Percentiles rank a stretch among this genome's conserved stretches.
These are phyloP conservation scores for Eulacestoma nigropectus DNA, from an alignment of 2,113 vertebrate genomes.

Conservation along the genomic window DNA sequence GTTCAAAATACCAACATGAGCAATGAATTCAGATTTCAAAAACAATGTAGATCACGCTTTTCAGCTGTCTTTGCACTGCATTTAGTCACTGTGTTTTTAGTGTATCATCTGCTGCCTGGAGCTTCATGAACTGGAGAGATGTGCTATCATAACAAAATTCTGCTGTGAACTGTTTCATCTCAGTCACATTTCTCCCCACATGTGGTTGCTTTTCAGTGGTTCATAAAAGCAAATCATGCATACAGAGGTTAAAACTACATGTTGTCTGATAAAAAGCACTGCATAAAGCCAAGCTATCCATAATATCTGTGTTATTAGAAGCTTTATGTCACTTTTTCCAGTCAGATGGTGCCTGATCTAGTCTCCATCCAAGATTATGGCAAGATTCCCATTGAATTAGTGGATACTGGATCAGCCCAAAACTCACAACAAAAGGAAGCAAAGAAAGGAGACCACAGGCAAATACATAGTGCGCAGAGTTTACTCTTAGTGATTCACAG, in stretches of 20 bases:
- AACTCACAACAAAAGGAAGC: background rate
- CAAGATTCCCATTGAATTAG: background rate
- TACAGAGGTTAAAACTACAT: background rate
- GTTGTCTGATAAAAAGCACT: background rate
- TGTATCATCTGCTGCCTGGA: background rate
- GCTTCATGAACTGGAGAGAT: background rate
- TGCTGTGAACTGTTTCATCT: background rate
- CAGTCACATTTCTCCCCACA: background rate
- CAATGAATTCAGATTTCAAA: background rate
- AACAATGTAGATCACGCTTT: background rate
- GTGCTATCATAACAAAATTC: background rate
- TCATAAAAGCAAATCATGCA: background rate
- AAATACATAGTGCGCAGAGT: background rate
- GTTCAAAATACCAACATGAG: background rate
- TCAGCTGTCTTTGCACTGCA: background rate
- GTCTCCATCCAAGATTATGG: background rate
- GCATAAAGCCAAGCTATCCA: background rate
- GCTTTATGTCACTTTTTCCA: constrained; percentile 8
- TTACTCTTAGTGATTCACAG: background rate
- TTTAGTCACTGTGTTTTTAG: background rate
- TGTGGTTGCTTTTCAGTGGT: background rate
- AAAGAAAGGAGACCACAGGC: background rate
- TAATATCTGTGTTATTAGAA: constrained; percentile 13
- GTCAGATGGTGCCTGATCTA: background rate
- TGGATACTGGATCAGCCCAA: background rate